These are phyloP conservation scores for Aselliscus stoliczkanus DNA, from an alignment of 2,797 vertebrate species.

Conservation along the genomic window DNA sequence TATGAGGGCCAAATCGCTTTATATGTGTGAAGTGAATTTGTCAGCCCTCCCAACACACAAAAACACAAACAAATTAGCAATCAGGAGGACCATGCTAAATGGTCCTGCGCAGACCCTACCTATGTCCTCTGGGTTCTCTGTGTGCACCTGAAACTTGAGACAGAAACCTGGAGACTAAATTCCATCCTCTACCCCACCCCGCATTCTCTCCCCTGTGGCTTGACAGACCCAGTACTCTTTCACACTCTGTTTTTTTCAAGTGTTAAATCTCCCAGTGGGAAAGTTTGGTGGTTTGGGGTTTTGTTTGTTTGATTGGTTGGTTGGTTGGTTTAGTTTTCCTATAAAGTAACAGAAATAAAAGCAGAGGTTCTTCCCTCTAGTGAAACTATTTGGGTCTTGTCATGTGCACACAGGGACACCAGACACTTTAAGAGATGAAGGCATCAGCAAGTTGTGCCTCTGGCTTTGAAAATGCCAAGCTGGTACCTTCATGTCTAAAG, in stretches of 20 bases:
- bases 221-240: neutral
- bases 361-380: neutral
- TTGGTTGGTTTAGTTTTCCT: neutral
- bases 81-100: neutral
- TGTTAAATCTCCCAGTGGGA: neutral
- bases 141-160: neutral
- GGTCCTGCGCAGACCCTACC: neutral
- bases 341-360: neutral
- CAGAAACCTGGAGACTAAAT: neutral
- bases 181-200: neutral
- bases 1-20: neutral
- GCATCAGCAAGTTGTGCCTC: slow-evolving; percentile 7
- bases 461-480: slow-evolving; percentile 53
- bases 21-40: neutral
- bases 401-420: neutral
- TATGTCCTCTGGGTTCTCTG: neutral
- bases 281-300: neutral
- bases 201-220: neutral
- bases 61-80: neutral
- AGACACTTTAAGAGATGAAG: neutral
- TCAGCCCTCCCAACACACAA: neutral
- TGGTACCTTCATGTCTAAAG: slow-evolving; percentile 23
- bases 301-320: neutral
- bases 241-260: neutral
- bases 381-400: neutral